These are phyloP conservation scores for Andrena trimmerana DNA, from an alignment of 2,888 invertebrate species.

Conservation along the genomic window DNA sequence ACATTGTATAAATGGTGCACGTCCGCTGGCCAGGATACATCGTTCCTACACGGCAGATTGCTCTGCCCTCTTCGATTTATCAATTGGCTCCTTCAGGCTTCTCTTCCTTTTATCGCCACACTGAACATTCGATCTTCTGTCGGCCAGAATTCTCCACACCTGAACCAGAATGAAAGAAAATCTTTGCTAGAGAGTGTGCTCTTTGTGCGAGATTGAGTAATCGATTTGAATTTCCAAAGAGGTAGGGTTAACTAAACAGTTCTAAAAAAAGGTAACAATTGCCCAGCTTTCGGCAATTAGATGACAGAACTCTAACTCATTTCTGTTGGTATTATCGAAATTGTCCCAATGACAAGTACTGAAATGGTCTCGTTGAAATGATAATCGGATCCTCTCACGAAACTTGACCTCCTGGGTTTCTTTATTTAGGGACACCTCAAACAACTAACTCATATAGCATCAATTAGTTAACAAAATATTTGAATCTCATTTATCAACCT, in stretches of 20 bases:
- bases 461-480: no score
- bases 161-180: neutral
- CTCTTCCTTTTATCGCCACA: slow-evolving; percentile 44
- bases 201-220: neutral
- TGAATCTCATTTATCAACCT: no score
- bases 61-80: slow-evolving; percentile 76
- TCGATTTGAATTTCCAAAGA: neutral
- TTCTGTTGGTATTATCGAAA: no score
- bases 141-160: neutral
- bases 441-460: no score
- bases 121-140: slow-evolving; percentile 36
- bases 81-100: slow-evolving; percentile 74
- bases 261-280: neutral
- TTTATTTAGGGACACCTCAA: no score
- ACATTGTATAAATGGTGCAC: slow-evolving; percentile 79
- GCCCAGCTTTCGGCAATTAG: no score
- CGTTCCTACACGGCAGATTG: slow-evolving; percentile 71
- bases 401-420: no score
- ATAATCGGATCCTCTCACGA: no score
- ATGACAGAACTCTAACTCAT: no score
- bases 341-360: no score
- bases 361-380: no score
- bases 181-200: neutral
- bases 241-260: neutral
- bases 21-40: slow-evolving; percentile 72